A percentile compares a stretch with the other conserved stretches of the same genome.
Conservation (phyloP, 2,113 vertebrate genomes). For the Piaya cayana region DNA sequence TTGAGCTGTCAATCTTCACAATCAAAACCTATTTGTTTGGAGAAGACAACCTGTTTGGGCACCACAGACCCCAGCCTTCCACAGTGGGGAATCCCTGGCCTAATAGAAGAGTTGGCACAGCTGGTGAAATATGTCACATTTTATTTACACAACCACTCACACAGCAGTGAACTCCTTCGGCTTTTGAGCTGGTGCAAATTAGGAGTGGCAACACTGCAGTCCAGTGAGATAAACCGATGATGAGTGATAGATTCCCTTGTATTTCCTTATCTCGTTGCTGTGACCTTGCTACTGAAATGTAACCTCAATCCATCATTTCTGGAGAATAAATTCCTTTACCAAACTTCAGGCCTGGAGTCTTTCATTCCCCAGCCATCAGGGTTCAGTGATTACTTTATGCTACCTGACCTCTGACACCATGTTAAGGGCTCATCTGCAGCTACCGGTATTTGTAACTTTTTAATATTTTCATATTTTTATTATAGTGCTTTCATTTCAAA, state of each 20-base stretch:
- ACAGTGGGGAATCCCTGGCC: accelerated
- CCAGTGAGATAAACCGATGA: background rate
- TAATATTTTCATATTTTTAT: background rate
- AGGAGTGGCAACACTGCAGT: background rate
- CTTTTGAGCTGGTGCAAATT: background rate
- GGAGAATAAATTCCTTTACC: background rate
- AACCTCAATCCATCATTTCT: conserved; percentile 16
- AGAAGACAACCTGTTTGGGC: background rate
- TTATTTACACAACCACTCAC: background rate
- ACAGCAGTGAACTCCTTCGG: background rate
- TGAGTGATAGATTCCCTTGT: background rate
- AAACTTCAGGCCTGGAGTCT: background rate
- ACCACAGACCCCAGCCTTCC: background rate
- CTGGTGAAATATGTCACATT: background rate
- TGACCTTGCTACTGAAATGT: conserved; percentile 29
- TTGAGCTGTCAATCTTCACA: background rate
- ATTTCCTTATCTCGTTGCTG: conserved; percentile 32
- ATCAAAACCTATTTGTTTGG: background rate
- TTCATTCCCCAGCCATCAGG: background rate
- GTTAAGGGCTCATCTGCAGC: background rate
- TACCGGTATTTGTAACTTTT: background rate
- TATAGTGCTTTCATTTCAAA: background rate
- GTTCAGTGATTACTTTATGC: background rate
- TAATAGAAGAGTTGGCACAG: background rate
- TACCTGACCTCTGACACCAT: background rate